Evolutionary conservation across 1,140 invertebrate genomes (phyloP).

Genomic region (Asbolus verrucosus): DNA sequence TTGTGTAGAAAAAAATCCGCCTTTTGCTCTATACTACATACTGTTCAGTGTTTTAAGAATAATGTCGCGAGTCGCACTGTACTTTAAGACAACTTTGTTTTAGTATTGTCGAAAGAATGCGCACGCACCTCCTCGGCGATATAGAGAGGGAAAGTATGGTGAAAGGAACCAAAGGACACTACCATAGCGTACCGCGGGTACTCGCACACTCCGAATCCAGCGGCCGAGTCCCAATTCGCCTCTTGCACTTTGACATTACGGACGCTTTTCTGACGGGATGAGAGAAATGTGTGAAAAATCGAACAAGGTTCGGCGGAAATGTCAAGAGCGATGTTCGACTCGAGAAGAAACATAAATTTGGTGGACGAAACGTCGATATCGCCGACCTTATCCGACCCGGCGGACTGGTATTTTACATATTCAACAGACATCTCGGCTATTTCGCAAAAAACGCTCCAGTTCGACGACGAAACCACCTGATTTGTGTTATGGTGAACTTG

Average conservation of each 20-base stretch:
- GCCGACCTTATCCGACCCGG: constrained; percentile 2
- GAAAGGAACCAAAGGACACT: constrained; percentile 44
- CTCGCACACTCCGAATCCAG: neutral
- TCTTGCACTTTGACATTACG: constrained; percentile 29
- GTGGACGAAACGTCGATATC: neutral
- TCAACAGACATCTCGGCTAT: constrained; percentile 6
- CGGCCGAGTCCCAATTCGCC: constrained; percentile 2
- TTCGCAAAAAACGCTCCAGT: too few relatives aligned
- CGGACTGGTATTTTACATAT: constrained; percentile 1
- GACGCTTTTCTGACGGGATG: neutral
- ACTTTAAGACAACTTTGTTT: constrained; percentile 35
- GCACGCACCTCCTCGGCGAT: constrained; percentile 16
- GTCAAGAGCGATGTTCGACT: constrained; percentile 17
- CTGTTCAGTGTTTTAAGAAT: constrained; percentile 6
- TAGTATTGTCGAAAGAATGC: constrained; percentile 38
- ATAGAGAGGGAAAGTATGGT: constrained; percentile 43
- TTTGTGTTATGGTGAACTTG: too few relatives aligned
- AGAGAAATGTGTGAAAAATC: constrained; percentile 5
- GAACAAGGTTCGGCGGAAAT: constrained; percentile 21
- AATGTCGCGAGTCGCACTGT: constrained; percentile 36
- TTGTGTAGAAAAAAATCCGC: constrained; percentile 32
- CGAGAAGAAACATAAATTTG: too few relatives aligned
- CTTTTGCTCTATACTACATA: constrained; percentile 19
- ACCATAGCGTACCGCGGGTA: constrained; percentile 20
- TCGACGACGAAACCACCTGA: too few relatives aligned